A percentile compares a stretch with the other conserved stretches of the same genome.
phyloP scores from a whole-genome alignment of 1,140 invertebrate species.

The Stenopsyche tienmushanensis region DNA sequence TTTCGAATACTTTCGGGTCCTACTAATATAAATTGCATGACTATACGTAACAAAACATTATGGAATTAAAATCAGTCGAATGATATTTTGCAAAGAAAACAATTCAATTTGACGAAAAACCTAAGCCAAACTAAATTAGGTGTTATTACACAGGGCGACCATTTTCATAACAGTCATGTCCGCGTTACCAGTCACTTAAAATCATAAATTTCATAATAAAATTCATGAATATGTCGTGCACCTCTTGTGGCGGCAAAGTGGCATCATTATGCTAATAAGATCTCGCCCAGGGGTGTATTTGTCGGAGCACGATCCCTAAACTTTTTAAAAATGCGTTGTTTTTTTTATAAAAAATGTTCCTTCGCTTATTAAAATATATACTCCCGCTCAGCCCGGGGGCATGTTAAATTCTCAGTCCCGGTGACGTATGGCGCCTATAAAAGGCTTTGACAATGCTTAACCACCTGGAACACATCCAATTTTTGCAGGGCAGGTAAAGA shows the following conservation, averaged over 20 bases:
- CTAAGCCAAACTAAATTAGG: too few species aligned
- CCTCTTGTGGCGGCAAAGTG: conserved; percentile 5
- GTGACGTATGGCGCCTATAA: conserved; percentile 19
- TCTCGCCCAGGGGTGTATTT: background rate
- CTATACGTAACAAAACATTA: too few species aligned
- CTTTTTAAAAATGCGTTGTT: background rate
- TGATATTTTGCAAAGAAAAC: too few species aligned
- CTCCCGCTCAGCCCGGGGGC: background rate
- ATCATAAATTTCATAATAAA: too few species aligned
- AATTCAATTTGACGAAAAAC: too few species aligned
- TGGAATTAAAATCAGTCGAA: too few species aligned
- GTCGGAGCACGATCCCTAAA: background rate
- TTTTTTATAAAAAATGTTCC: too few species aligned
- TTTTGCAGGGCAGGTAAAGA: conserved; percentile 13
- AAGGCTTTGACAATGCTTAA: conserved; percentile 27
- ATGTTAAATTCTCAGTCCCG: background rate
- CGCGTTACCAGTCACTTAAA: too few species aligned
- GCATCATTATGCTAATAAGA: conserved; percentile 17
- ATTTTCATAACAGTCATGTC: too few species aligned
- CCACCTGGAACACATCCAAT: conserved; percentile 26
- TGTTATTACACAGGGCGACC: too few species aligned
- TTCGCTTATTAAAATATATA: background rate
- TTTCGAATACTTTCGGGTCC: too few species aligned
- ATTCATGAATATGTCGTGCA: conserved; percentile 20
- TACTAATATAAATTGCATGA: too few species aligned